Evolutionary conservation across 1,140 invertebrate species (phyloP), one percentile per base, ranked within the genome.

Genomic region (Solenopsis fugax): DNA sequence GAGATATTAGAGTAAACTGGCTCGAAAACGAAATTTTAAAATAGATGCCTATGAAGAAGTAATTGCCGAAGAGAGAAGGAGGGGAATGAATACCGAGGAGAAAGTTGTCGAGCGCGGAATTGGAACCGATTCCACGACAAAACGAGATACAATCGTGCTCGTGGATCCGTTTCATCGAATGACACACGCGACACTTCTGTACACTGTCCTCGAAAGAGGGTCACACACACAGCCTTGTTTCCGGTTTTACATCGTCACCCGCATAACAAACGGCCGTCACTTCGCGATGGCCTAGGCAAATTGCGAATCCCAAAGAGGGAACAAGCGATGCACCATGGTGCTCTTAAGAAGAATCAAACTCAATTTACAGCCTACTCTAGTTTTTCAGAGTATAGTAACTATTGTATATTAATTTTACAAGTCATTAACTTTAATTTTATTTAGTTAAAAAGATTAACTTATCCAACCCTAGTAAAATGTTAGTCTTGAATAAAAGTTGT

Each of bases 151-250:
- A 86, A 86, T 72, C 56, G 54, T 86, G 85, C 76, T 65, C 82
- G 77, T 86, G 77, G 85, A 56, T 62, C 64, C 84, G 75, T 81
- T 86, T 86, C 64, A 71, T 86, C 77, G 77, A 86, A 50, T 69
- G 65, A 45, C 52, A 58, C 54, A 58, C 54, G 52, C 64, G 64
- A 78, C n/a, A 81, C 76, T 86, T 81, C 4, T 81, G 21, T 65
- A 82, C 54, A 48, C 52, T 37, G 64, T 56, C 54, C 65, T 82
- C 58, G 84, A 88, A 88, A 88, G 73, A 88, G 75, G 84, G 87
- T 88, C 85, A 86, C 29, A 29, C 29, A 29, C 29, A 29, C 65
- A 88, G 71, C 62, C 24, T 86, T 71, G 52, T 65, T 88, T 88
- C 87, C 87, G 87, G 87, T 88, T 88, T 54, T 58, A 34, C 72